These are phyloP conservation scores for Drosophila albomicans DNA, from an alignment of 1,140 invertebrate genomes.

Conservation along the genomic window DNA sequence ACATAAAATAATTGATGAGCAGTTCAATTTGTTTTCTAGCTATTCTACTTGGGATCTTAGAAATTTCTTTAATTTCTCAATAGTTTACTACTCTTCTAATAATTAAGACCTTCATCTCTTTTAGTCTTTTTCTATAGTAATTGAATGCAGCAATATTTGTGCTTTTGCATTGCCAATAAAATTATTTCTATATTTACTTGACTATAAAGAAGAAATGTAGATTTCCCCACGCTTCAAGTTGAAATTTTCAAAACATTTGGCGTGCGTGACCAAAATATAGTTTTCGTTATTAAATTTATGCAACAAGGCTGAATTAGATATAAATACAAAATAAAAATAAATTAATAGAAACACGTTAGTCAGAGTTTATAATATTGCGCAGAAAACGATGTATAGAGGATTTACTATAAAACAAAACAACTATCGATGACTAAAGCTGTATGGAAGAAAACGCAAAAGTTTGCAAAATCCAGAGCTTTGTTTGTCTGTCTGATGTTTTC, in stretches of 20 bases:
- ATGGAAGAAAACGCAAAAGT: not conserved
- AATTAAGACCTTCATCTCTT: too few relatives aligned
- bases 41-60: too few relatives aligned
- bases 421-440: not conserved
- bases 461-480: not conserved
- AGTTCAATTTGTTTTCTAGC: too few relatives aligned
- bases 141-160: too few relatives aligned
- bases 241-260: not conserved
- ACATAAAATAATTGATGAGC: too few relatives aligned
- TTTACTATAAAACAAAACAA: not conserved
- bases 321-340: not conserved
- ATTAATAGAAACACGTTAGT: not conserved
- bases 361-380: not conserved
- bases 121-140: too few relatives aligned
- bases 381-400: not conserved
- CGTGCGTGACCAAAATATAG: not conserved
- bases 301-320: not conserved
- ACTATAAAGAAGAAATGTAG: too few relatives aligned
- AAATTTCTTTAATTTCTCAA: too few relatives aligned
- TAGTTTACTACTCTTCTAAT: too few relatives aligned
- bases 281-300: not conserved
- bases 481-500: constrained; percentile 19
- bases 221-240: not conserved
- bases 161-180: too few relatives aligned
- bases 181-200: too few relatives aligned